Evolutionary conservation across 2,888 invertebrate genomes (phyloP).

Genomic region (Chrysolina haemoptera): DNA sequence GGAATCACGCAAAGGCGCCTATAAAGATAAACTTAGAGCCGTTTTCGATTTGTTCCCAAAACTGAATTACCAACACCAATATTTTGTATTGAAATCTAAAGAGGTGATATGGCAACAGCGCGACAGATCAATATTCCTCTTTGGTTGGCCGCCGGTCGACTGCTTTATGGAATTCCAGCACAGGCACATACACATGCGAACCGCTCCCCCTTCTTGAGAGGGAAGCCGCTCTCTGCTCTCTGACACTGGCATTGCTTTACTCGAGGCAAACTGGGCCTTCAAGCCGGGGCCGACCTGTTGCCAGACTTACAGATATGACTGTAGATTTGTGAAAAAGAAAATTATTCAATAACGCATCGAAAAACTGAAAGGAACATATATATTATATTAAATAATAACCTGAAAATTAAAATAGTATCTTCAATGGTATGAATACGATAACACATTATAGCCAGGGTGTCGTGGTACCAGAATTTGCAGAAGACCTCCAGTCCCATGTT

Average conservation of each 20-base stretch:
- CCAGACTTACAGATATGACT: slow-evolving; percentile 6
- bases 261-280: slow-evolving; percentile 45
- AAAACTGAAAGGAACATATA: too few species aligned
- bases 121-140: slow-evolving; percentile 42
- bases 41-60: neutral
- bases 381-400: too few species aligned
- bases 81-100: neutral
- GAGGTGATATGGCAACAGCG: slow-evolving; percentile 31
- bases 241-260: slow-evolving; percentile 55
- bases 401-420: too few species aligned
- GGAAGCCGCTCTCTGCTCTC: slow-evolving; percentile 36
- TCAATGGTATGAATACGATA: too few species aligned
- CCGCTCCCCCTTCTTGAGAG: slow-evolving; percentile 17
- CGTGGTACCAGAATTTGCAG: too few species aligned
- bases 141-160: slow-evolving; percentile 39
- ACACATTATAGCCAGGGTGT: too few species aligned
- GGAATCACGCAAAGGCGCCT: too few species aligned
- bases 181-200: slow-evolving; percentile 28
- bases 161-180: slow-evolving; percentile 34
- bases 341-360: too few species aligned
- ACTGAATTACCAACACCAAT: neutral
- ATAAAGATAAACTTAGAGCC: too few species aligned
- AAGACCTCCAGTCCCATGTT: too few species aligned
- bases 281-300: slow-evolving; percentile 33
- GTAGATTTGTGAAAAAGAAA: neutral